Evolutionary conservation across 2,113 vertebrate species (phyloP).

Genomic region (Noturus placidus): DNA sequence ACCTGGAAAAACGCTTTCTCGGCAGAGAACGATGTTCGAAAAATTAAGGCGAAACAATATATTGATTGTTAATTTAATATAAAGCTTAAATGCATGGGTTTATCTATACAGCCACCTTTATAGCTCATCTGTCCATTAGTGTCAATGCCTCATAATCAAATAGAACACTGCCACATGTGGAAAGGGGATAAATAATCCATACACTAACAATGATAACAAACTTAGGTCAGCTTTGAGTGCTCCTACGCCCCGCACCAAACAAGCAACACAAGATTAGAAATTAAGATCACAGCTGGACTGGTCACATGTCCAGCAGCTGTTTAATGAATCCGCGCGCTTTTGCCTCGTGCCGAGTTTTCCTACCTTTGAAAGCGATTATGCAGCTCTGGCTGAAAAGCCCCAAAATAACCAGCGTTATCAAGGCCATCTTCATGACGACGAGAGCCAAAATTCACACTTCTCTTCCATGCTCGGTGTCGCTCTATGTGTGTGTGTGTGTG

Average conservation of each 20-base stretch:
- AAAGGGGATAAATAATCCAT: not conserved
- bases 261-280: not conserved
- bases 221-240: not conserved
- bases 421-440: slow-evolving; percentile 23
- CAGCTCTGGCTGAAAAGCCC: slow-evolving; percentile 31
- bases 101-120: not conserved
- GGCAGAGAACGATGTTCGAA: not conserved
- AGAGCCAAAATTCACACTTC: slow-evolving; percentile 31
- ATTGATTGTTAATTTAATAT: not conserved
- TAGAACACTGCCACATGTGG: not conserved
- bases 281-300: not conserved
- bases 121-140: not conserved
- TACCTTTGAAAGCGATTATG: slow-evolving; percentile 19
- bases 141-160: not conserved
- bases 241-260: not conserved
- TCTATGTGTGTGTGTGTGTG: not conserved
- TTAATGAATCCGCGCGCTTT: slow-evolving; percentile 22
- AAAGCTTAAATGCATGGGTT: not conserved
- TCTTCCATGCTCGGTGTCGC: slow-evolving; percentile 24
- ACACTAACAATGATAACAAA: not conserved
- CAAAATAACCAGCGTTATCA: slow-evolving; percentile 2
- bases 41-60: not conserved
- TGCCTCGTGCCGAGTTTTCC: slow-evolving; percentile 47
- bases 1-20: not conserved
- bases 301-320: slow-evolving; percentile 54